These are phyloP conservation scores for Oxytorus armatus DNA, from an alignment of 2,888 invertebrate genomes.

Conservation along the genomic window DNA sequence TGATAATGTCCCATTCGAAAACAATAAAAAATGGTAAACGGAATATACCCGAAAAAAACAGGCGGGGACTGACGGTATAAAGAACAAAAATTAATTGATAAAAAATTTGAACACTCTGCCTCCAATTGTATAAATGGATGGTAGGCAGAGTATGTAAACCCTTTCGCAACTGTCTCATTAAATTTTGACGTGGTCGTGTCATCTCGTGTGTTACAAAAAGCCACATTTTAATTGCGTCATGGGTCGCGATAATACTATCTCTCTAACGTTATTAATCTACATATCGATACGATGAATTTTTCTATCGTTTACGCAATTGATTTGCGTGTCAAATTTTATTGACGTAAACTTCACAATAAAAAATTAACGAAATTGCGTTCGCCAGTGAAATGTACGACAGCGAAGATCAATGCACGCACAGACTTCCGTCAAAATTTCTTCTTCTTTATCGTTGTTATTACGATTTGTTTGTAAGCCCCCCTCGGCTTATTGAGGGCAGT, in stretches of 20 bases:
- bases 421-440: not conserved
- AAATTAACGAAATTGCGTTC: slow-evolving; percentile 15
- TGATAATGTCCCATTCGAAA: not conserved
- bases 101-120: too few species aligned
- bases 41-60: slow-evolving; percentile 3
- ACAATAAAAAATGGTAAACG: not conserved
- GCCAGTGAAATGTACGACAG: slow-evolving; percentile 4
- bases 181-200: not conserved
- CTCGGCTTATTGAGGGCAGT: not conserved
- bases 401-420: slow-evolving; percentile 42
- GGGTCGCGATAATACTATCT: slow-evolving; percentile 22
- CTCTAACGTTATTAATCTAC: not conserved
- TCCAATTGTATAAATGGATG: too few species aligned
- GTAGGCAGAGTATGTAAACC: too few species aligned
- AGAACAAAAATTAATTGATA: too few species aligned
- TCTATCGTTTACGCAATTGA: too few species aligned
- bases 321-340: not conserved
- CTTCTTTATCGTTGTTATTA: not conserved
- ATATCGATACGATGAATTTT: too few species aligned
- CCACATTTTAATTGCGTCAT: slow-evolving; percentile 30
- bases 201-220: slow-evolving; percentile 23
- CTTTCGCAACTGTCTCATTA: too few species aligned
- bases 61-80: not conserved
- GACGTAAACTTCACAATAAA: not conserved
- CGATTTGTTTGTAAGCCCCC: not conserved